Percentiles rank a stretch among this genome's conserved stretches.
These are phyloP conservation scores for Ceyx cyanopectus DNA, from an alignment of 2,113 vertebrate species.

Conservation along the genomic window DNA sequence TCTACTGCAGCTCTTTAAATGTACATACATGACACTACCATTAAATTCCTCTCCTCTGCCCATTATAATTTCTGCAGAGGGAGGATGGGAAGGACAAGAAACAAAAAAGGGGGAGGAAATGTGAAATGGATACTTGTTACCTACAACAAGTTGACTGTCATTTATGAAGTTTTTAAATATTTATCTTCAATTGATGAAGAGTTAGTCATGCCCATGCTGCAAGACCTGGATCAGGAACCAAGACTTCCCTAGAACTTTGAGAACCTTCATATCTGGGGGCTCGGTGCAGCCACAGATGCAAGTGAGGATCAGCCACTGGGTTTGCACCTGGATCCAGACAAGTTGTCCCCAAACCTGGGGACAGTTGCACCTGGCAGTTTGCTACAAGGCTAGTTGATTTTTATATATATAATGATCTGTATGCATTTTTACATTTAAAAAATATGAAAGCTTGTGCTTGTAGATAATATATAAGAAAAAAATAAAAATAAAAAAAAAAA, in stretches of 20 bases:
- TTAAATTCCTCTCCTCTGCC: not conserved
- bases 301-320: not conserved
- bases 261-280: not conserved
- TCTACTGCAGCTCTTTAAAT: not conserved
- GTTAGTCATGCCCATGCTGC: constrained; percentile 45
- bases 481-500: constrained; percentile 12
- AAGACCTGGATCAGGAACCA: constrained; percentile 59
- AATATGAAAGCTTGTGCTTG: constrained; percentile 62
- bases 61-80: not conserved
- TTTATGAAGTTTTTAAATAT: constrained; percentile 55
- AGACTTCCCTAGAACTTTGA: constrained; percentile 36
- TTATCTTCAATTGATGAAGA: constrained; percentile 72
- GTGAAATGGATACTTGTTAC: constrained; percentile 50
- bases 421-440: constrained; percentile 68
- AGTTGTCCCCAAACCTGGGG: constrained; percentile 47
- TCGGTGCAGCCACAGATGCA: not conserved
- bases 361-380: constrained; percentile 52
- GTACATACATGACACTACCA: not conserved
- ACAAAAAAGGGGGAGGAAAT: not conserved
- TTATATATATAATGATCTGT: constrained; percentile 69
- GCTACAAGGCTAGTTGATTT: constrained; percentile 58
- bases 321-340: constrained; percentile 56
- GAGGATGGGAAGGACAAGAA: not conserved
- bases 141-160: constrained; percentile 43
- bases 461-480: constrained; percentile 67